Base-by-base conservation (phyloP, 2,113 vertebrate genomes). In the Tragelaphus strepsiceros region DNA sequence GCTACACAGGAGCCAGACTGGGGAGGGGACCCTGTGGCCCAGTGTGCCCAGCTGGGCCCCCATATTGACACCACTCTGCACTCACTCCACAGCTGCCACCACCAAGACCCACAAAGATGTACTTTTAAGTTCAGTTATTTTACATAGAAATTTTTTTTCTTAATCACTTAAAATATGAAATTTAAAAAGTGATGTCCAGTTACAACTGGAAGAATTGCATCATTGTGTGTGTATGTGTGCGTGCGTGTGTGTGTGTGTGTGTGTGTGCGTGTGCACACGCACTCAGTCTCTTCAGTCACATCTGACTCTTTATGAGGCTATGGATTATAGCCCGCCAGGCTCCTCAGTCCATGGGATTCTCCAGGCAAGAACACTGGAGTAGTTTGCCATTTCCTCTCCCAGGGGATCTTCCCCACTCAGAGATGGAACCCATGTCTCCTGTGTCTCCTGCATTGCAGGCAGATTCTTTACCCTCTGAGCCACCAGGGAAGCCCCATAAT, bases 201-300 rank as follows among this genome's bases (percentile, higher is more conserved):
- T 94, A 85, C 56, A 92, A 43, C 56, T 87, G 30, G 59, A 90
- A 96, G 56, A 67, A 58, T 22, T 86, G 6, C 19, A 39, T 74
- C 19, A 12, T 35, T 35, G 64, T 67, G 4, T 67, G n/a, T 21
- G n/a, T 5, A 4, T 67, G 4, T 5, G 17, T 2, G 64, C 2
- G 32, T 16, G 16, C 2, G 14, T 7, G 61, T 0, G 6, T 2
- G 5, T 0, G 1, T 0, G 2, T n/a, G 32, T 16, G 16, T 4
- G 14, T 7, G 61, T 0, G 6, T 2, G 5, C 0, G 1, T 0
- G 2, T 1, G 1, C 5, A 2, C n/a, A 35, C 5, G 5, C n/a
- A 74, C n/a, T 13, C 67, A 12, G 67, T 39, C 67, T 74, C 35
- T 74, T 71, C 71, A 77, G 39, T 43, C 3, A 0, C 12, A 43